Conservation (phyloP, 2,888 invertebrate genomes). For the Pecten maximus region DNA sequence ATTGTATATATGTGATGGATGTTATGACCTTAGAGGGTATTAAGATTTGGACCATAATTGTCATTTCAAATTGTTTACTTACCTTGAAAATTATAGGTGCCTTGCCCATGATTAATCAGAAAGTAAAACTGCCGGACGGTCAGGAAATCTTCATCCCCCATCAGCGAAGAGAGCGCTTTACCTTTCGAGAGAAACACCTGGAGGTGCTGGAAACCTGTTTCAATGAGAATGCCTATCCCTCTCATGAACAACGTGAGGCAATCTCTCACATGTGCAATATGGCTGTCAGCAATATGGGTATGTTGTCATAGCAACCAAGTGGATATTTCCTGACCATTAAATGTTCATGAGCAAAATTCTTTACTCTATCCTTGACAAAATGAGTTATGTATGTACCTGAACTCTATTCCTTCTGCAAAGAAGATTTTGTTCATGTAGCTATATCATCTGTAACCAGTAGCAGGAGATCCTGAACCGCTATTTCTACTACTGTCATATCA, state of each 20-base stretch:
- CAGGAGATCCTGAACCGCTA: too few relatives aligned
- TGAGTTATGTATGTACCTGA: too few relatives aligned
- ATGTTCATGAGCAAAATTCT: constrained; percentile 30
- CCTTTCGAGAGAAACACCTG: constrained; percentile 83
- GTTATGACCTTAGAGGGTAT: too few relatives aligned
- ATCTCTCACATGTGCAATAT: constrained; percentile 83
- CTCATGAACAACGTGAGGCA: constrained; percentile 82
- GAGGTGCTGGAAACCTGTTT: constrained; percentile 83
- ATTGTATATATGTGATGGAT: too few relatives aligned
- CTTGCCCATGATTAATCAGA: background rate
- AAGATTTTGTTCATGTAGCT: too few relatives aligned
- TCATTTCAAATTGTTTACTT: background rate
- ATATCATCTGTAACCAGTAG: too few relatives aligned
- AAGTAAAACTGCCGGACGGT: constrained; percentile 46
- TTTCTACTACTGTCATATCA: too few relatives aligned
- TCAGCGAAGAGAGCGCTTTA: constrained; percentile 82
- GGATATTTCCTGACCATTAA: background rate
- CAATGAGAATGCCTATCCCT: constrained; percentile 83
- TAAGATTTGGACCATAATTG: too few relatives aligned
- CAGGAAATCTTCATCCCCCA: constrained; percentile 59
- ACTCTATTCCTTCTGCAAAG: too few relatives aligned
- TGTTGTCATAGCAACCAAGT: constrained; percentile 41
- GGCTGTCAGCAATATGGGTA: constrained; percentile 66
- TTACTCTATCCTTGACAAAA: too few relatives aligned
- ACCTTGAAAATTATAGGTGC: background rate